Base-by-base conservation (phyloP, 2,113 vertebrate species). In the Otolemur garnettii region DNA sequence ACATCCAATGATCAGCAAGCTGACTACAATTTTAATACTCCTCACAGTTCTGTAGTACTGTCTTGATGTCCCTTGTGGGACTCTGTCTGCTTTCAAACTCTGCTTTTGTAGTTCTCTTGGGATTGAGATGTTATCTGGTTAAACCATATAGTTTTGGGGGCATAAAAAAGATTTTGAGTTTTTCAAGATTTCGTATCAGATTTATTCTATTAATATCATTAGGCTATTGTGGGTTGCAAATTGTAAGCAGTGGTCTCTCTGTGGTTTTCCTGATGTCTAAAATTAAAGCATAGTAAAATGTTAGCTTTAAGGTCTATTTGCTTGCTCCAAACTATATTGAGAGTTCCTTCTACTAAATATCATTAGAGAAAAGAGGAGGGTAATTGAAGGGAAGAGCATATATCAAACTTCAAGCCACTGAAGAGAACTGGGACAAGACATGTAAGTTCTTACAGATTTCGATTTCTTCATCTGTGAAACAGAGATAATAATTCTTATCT, bases 181-280 rank as follows among this genome's bases (percentile, higher is more conserved):
- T 95, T 96, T 78, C 74, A 77, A 79, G 35, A 33, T 38, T 92
- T 85, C 59, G 2, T 33, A 80, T 57, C 84, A 93, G 26, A 75
- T 89, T 82, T 57, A 80, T 71, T 87, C 35, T 64, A 62, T 59
- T 77, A 60, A 59, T 30, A 57, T 66, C 92, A 90, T 71, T 87
- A 87, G 28, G 18, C 33, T 66, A 53, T 89, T 13, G 8, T 42
- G 30, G 55, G 7, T 91, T 86, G 15, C n/a, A 95, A 50, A 87
- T 30, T 75, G 1, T 89, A 87, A 78, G n/a, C 57, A 96, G 1
- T 77, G 50, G 68, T 91, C 13, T 88, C 30, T 57, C 8, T 88
- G 66, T 95, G 79, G 74, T 91, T 96, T 96, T 92, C 80, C 64
- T 95, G 30, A 80, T 90, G 45, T 77, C 80, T 96, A 91, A 90